Conservation (phyloP, 2,113 vertebrate species). For the Labrus mixtus region DNA sequence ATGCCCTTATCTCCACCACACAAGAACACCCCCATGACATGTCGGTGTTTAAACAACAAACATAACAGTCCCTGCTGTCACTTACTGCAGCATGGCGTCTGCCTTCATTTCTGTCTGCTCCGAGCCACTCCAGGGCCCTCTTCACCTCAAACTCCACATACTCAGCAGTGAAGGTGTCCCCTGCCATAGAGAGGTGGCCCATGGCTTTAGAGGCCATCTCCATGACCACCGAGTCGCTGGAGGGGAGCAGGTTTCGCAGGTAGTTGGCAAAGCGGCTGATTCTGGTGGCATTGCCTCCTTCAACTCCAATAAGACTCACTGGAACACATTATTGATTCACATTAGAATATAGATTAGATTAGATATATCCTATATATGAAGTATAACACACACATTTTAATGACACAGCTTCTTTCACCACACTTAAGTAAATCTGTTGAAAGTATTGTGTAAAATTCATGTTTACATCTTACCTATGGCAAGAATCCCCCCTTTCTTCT, state of each 20-base stretch:
- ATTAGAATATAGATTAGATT: too few relatives aligned
- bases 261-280: constrained; percentile 99
- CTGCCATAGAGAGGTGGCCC: constrained; percentile 95
- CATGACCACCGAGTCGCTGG: constrained; percentile 96
- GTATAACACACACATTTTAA: too few relatives aligned
- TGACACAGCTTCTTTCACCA: neutral
- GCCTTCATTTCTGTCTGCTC: constrained; percentile 96
- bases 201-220: constrained; percentile 99
- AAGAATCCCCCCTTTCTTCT: constrained; percentile 98
- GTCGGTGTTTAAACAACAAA: constrained; percentile 55
- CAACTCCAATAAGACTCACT: constrained; percentile 98
- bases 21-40: constrained; percentile 25
- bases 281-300: constrained; percentile 96
- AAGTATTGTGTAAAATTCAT: neutral
- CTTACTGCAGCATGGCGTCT: constrained; percentile 96
- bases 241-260: constrained; percentile 95
- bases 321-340: constrained; percentile 43
- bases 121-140: constrained; percentile 97
- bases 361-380: too few relatives aligned
- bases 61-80: constrained; percentile 20
- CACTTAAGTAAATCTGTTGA: neutral
- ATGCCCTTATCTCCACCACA: constrained; percentile 25
- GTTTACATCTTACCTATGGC: constrained; percentile 89
- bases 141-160: constrained; percentile 99
- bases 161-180: constrained; percentile 97